phyloP scores from a whole-genome alignment of 64 coral and sea anemone species.

The Porites australiensis region DNA sequence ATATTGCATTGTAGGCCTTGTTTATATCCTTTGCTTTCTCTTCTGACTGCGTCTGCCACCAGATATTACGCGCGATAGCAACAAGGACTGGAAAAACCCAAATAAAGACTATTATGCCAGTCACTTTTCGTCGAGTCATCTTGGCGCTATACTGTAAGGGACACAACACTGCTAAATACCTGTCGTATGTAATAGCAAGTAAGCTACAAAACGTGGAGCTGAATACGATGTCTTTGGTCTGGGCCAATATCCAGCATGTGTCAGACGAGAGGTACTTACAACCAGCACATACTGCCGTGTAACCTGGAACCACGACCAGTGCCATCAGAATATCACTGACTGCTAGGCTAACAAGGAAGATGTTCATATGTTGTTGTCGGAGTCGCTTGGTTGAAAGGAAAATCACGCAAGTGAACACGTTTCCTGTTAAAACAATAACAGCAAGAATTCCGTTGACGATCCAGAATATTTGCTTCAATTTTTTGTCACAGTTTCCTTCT shows the following conservation, averaged over 20 bases:
- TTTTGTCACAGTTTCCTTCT: neutral
- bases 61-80: conserved; percentile 21
- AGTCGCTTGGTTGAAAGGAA: conserved; percentile 12
- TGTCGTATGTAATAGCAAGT: conserved; percentile 62
- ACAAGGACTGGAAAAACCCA: conserved; percentile 27
- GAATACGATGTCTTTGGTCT: conserved; percentile 56
- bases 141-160: conserved; percentile 16
- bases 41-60: conserved; percentile 2
- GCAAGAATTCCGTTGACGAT: neutral
- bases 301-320: conserved; percentile 49
- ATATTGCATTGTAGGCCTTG: conserved; percentile 25
- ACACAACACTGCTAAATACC: conserved; percentile 47
- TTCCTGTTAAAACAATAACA: conserved; percentile 12
- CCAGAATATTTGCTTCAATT: conserved; percentile 1
- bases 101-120: neutral
- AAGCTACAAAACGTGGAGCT: conserved; percentile 35
- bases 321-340: conserved; percentile 59
- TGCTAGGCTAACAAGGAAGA: conserved; percentile 53
- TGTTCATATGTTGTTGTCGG: conserved; percentile 47
- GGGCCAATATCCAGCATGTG: conserved; percentile 48
- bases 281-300: conserved; percentile 20
- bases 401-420: neutral
- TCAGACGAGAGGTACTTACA: conserved; percentile 15
- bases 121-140: conserved; percentile 29
- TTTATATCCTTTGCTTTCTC: neutral